Evolutionary conservation across 1,140 invertebrate species (phyloP).

Genomic region (Drosophila albomicans): DNA sequence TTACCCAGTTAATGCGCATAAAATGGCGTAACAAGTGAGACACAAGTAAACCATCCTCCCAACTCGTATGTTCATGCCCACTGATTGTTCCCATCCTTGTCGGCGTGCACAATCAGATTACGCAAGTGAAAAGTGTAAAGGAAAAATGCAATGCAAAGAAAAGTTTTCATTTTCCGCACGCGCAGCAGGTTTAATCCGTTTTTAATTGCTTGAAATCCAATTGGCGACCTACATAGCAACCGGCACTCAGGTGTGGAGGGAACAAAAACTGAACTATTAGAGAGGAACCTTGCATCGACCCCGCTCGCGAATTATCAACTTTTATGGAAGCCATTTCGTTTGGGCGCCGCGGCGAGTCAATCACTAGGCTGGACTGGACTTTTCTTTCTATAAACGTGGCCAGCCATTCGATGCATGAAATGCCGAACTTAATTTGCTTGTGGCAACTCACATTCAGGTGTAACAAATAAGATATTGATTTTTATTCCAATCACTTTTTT

Average conservation of each 20-base stretch:
- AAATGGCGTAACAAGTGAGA: slow-evolving; percentile 69
- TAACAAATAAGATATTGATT: slow-evolving; percentile 12
- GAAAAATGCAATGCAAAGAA: slow-evolving; percentile 30
- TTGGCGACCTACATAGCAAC: slow-evolving; percentile 71
- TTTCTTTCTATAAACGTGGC: slow-evolving; percentile 5
- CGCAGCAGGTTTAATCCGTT: slow-evolving; percentile 67
- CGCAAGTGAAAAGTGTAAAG: slow-evolving; percentile 43
- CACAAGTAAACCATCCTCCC: slow-evolving; percentile 21
- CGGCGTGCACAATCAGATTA: slow-evolving; percentile 65
- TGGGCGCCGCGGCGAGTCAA: neutral
- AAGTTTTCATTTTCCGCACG: slow-evolving; percentile 56
- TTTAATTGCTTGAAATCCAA: slow-evolving; percentile 81
- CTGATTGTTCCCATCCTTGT: slow-evolving; percentile 1
- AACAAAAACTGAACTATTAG: slow-evolving; percentile 18
- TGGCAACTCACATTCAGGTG: neutral
- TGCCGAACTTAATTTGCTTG: slow-evolving; percentile 1
- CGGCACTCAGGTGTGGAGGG: slow-evolving; percentile 9
- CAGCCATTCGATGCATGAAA: slow-evolving; percentile 13
- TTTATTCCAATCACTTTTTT: slow-evolving; percentile 4
- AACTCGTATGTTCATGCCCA: slow-evolving; percentile 2
- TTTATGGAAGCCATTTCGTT: slow-evolving; percentile 1
- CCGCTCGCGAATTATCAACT: slow-evolving; percentile 10
- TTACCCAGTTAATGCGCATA: slow-evolving; percentile 73
- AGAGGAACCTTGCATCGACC: neutral
- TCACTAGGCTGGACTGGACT: neutral